Evolutionary conservation across 2,113 vertebrate species (phyloP).

Genomic region (Sterrhoptilus dennistouni): DNA sequence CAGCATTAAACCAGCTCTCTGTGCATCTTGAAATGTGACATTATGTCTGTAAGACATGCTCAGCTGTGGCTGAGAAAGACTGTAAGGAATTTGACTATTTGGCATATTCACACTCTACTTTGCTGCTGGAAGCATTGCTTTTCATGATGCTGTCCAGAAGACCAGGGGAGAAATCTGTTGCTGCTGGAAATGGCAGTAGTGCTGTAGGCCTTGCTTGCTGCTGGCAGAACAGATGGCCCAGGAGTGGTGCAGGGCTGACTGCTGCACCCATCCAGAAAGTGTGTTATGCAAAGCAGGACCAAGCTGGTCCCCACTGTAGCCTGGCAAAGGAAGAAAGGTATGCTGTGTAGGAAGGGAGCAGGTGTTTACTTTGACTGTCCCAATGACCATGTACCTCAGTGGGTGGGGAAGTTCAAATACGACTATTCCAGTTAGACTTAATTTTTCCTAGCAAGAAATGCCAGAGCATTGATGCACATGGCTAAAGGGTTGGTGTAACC

Average conservation of each 20-base stretch:
- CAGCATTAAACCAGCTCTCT: not conserved
- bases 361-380: not conserved
- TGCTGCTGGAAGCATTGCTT: not conserved
- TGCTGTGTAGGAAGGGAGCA: not conserved
- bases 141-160: not conserved
- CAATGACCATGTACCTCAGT: not conserved
- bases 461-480: not conserved
- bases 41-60: not conserved
- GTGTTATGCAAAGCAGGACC: not conserved
- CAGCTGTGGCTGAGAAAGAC: accelerated
- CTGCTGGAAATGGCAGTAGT: not conserved
- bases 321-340: not conserved
- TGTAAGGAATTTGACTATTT: not conserved
- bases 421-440: not conserved
- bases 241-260: not conserved
- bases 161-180: not conserved
- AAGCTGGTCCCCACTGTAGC: not conserved
- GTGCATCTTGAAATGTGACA: not conserved
- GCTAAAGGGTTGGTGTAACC: not conserved
- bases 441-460: not conserved
- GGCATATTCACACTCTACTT: not conserved
- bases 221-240: not conserved
- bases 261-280: not conserved
- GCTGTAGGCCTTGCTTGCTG: not conserved
- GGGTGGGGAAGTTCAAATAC: not conserved